Evolutionary conservation across 2,888 invertebrate genomes (phyloP).

Genomic region (Dynastes tityus): DNA sequence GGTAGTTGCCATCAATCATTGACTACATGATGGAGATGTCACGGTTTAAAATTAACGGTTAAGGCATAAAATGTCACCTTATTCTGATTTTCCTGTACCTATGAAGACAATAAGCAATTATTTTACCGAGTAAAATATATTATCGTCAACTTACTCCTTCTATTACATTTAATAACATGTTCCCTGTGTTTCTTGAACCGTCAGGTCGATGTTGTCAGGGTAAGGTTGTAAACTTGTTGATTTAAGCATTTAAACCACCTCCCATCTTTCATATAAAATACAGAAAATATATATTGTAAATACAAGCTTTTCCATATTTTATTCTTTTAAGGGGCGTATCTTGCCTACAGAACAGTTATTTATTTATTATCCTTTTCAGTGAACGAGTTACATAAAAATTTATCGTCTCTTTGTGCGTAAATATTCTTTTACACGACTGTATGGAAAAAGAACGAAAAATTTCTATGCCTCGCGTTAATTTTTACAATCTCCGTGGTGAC

Average conservation of each 20-base stretch:
- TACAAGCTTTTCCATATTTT: not conserved
- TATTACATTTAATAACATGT: not conserved
- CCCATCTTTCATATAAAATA: conserved; percentile 13
- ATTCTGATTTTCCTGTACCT: conserved; percentile 10
- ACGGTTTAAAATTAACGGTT: conserved; percentile 33
- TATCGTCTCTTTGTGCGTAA: not conserved
- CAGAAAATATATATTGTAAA: conserved; percentile 17
- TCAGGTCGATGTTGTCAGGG: not conserved
- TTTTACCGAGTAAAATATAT: not conserved
- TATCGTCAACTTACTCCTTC: not conserved
- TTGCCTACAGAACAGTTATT: not conserved
- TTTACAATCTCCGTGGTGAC: conserved; percentile 45
- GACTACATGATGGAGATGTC: not conserved
- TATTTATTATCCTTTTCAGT: conserved; percentile 4
- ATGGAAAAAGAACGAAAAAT: not conserved
- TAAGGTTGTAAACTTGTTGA: not conserved
- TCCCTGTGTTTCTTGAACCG: not conserved
- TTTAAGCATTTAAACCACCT: not conserved
- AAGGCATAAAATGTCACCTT: conserved; percentile 27
- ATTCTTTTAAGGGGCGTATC: not conserved
- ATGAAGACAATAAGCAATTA: conserved; percentile 17
- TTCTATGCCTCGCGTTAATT: conserved; percentile 15
- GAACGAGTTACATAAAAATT: no score
- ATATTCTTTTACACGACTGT: not conserved
- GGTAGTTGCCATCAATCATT: not conserved